A percentile compares a stretch with the other conserved stretches of the same genome.
These are phyloP conservation scores for Polypterus senegalus DNA, from an alignment of 2,113 vertebrate species.

Conservation along the genomic window DNA sequence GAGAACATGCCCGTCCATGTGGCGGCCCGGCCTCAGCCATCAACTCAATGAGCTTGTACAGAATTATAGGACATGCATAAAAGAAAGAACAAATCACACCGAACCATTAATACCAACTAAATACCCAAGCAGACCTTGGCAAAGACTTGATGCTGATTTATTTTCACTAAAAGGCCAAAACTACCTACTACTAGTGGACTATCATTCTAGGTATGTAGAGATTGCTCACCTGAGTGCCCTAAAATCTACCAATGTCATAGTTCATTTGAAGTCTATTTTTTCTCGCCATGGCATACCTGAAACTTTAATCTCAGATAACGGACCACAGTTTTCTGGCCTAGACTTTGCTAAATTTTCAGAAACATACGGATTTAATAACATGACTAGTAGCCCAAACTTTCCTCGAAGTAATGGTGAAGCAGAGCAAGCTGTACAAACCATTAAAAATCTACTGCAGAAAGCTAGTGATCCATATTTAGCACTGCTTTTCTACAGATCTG, in stretches of 20 bases:
- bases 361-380: neutral
- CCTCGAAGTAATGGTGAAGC: neutral
- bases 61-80: slow-evolving; percentile 7
- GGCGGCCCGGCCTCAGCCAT: neutral
- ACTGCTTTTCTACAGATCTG: neutral
- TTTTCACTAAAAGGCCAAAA: neutral
- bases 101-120: neutral
- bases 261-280: neutral
- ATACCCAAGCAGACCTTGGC: neutral
- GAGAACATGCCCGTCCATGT: neutral
- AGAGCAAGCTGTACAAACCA: neutral
- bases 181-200: neutral
- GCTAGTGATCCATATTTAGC: neutral
- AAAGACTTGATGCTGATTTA: neutral
- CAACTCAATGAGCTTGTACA: neutral
- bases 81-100: neutral
- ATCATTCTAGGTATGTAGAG: neutral
- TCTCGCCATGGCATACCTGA: neutral
- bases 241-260: neutral
- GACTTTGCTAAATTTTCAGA: neutral
- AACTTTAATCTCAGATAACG: neutral
- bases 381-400: neutral
- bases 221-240: neutral
- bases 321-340: neutral
- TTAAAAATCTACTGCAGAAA: neutral